A percentile compares a stretch with the other conserved stretches of the same genome.
Conservation (phyloP, 92 coral and sea anemone genomes). For the Phymanthus crucifer region DNA sequence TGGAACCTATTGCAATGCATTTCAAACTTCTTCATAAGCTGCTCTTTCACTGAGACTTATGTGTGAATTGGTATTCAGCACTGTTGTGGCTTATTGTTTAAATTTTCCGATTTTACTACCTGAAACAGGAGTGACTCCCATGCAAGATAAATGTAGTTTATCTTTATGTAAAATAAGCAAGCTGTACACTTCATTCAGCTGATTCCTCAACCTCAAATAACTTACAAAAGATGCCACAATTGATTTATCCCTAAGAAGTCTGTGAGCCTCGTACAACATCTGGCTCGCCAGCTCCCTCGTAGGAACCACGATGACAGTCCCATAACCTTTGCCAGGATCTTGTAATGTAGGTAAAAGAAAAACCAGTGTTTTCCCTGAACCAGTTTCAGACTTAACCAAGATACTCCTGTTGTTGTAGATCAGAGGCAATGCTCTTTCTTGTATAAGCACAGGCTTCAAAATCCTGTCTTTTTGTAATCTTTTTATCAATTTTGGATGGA, state of each 20-base stretch:
- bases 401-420: constrained; percentile 49
- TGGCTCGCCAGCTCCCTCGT: constrained; percentile 89
- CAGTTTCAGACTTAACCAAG: constrained; percentile 85
- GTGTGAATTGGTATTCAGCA: no score
- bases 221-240: constrained; percentile 85
- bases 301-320: constrained; percentile 81
- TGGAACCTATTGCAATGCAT: no score
- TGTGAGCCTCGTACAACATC: constrained; percentile 76
- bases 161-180: no score
- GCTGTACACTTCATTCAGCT: no score
- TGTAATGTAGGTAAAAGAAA: constrained; percentile 79
- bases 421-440: constrained; percentile 67
- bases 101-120: no score
- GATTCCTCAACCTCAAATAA: no score
- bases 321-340: constrained; percentile 78
- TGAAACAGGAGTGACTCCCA: no score
- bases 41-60: no score
- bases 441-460: constrained; percentile 56
- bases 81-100: no score
- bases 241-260: constrained; percentile 71
- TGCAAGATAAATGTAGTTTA: no score
- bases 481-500: constrained; percentile 73
- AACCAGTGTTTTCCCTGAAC: constrained; percentile 83
- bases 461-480: constrained; percentile 55
- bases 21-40: no score